A percentile compares a stretch with the other conserved stretches of the same genome.
These are phyloP conservation scores for Torymus tubicola DNA, from an alignment of 2,888 invertebrate genomes.

Conservation along the genomic window DNA sequence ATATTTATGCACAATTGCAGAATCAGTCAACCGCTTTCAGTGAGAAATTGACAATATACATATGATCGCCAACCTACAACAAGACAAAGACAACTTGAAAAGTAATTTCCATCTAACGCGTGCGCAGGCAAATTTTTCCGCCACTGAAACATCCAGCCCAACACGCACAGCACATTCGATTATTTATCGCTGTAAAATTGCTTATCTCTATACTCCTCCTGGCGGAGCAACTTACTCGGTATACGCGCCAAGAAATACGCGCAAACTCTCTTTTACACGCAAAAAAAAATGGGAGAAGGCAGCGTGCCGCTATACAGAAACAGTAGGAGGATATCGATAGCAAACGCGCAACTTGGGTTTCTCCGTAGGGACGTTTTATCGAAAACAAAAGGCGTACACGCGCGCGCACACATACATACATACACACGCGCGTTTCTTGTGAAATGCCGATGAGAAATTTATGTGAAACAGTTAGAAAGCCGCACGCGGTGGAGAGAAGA, in stretches of 20 bases:
- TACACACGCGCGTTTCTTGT: background rate
- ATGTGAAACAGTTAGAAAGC: slow-evolving; percentile 46
- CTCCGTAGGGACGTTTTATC: slow-evolving; percentile 46
- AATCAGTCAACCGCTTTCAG: too few relatives aligned
- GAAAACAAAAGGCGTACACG: slow-evolving; percentile 46
- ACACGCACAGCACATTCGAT: background rate
- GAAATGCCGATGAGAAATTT: slow-evolving; percentile 52
- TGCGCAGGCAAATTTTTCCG: background rate
- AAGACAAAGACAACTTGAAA: too few relatives aligned
- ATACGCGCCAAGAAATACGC: slow-evolving; percentile 4
- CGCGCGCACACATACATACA: background rate
- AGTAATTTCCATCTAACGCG: too few relatives aligned
- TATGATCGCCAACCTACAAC: too few relatives aligned
- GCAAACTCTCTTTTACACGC: background rate
- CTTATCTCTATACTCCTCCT: slow-evolving; percentile 12
- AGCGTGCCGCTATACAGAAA: background rate
- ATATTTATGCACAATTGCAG: too few relatives aligned
- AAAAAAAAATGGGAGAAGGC: background rate
- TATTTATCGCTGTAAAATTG: slow-evolving; percentile 35
- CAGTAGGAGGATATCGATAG: slow-evolving; percentile 27
- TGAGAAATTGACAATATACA: too few relatives aligned
- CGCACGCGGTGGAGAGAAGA: too few relatives aligned
- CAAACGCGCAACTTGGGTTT: slow-evolving; percentile 14
- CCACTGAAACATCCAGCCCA: background rate
- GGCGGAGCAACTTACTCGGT: background rate